phyloP scores from a whole-genome alignment of 2,113 vertebrate genomes.

The Ceratotherium simum region DNA sequence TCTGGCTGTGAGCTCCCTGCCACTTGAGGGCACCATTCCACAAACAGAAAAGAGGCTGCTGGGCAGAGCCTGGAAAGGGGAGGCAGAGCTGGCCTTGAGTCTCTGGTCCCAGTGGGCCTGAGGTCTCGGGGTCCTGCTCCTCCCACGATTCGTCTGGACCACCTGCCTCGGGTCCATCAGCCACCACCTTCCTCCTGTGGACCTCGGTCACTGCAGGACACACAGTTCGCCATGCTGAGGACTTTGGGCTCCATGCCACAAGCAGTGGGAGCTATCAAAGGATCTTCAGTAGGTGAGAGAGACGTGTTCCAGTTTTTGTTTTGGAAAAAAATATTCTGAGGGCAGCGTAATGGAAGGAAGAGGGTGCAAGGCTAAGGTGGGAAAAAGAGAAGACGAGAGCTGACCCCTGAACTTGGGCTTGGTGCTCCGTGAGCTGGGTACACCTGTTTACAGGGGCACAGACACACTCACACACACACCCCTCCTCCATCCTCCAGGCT shows the following conservation, averaged over 20 bases:
- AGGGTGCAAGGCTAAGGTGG: no score
- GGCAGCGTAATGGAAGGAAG: rapidly evolving
- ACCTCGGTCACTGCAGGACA: background rate
- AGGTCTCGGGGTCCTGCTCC: background rate
- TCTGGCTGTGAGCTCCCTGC: background rate
- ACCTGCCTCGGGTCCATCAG: background rate
- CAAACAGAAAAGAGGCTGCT: background rate
- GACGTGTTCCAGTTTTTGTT: background rate
- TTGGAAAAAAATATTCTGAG: background rate
- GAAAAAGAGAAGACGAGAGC: background rate
- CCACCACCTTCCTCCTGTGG: background rate
- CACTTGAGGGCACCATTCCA: background rate
- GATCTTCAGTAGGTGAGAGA: background rate
- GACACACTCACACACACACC: background rate
- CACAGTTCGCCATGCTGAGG: background rate
- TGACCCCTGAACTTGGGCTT: background rate
- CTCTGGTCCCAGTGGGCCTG: background rate
- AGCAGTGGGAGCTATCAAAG: background rate
- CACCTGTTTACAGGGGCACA: no score
- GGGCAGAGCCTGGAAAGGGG: background rate
- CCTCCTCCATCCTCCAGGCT: background rate
- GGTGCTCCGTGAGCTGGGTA: no score
- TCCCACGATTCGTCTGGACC: background rate
- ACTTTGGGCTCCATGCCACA: no score
- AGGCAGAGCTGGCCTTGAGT: background rate